phyloP scores from a whole-genome alignment of 35 echinoderm and acorn worm species.

The Hemicentrotus pulcherrimus region DNA sequence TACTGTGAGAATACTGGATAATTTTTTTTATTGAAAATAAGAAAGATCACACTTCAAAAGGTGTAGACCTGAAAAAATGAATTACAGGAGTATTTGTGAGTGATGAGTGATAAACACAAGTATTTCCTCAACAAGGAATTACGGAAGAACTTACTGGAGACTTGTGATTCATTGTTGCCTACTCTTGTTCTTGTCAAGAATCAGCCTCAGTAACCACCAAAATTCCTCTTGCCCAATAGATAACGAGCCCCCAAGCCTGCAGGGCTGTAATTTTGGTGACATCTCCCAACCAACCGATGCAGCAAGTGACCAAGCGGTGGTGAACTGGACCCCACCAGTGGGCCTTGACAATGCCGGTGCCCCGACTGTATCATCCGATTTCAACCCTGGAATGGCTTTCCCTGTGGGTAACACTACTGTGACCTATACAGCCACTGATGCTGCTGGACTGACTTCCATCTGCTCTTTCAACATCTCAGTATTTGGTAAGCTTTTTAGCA shows the following conservation, averaged over 20 bases:
- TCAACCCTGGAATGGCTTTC: constrained; percentile 11
- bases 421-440: constrained; percentile 53
- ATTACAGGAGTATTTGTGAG: no score
- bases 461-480: constrained; percentile 58
- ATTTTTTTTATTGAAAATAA: no score
- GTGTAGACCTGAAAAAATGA: no score
- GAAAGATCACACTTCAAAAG: no score
- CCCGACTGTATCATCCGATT: constrained; percentile 38
- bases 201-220: neutral
- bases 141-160: no score
- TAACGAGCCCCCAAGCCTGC: neutral
- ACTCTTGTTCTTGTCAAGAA: no score
- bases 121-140: no score
- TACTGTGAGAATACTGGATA: no score
- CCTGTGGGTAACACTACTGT: constrained; percentile 35
- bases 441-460: neutral
- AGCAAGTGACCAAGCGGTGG: neutral
- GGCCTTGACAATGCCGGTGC: constrained; percentile 57
- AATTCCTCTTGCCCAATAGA: neutral
- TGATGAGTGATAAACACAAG: no score
- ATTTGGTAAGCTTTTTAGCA: constrained; percentile 15
- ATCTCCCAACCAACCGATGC: neutral
- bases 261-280: neutral
- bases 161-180: no score
- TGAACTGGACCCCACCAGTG: constrained; percentile 28